Evolutionary conservation across 1,140 invertebrate genomes (phyloP).

Genomic region (Drosophila bifasciata): DNA sequence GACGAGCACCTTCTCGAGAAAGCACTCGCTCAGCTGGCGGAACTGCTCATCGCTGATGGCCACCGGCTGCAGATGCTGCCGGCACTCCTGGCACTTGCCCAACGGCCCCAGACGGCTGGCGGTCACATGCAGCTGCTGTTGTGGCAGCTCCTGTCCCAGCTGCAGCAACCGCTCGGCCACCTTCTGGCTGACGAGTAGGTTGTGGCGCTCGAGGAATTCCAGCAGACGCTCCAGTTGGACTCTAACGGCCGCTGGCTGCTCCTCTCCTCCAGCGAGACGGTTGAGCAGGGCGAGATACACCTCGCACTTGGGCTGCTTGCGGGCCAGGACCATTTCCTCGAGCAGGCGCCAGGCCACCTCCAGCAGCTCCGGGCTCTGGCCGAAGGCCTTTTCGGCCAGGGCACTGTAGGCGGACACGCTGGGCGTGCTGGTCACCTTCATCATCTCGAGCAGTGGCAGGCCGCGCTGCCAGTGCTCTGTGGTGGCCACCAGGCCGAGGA

Average conservation of each 20-base stretch:
- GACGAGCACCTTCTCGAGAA: conserved; percentile 88
- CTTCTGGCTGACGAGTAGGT: conserved; percentile 59
- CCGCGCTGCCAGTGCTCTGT: conserved; percentile 86
- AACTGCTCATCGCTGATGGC: conserved; percentile 87
- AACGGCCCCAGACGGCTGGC: conserved; percentile 27
- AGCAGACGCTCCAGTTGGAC: conserved; percentile 50
- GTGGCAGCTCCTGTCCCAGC: conserved; percentile 14
- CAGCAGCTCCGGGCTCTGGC: too few relatives aligned
- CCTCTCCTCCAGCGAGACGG: conserved; percentile 11
- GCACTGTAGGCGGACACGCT: conserved; percentile 60
- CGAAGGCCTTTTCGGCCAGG: conserved; percentile 64
- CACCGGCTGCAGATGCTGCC: conserved; percentile 84
- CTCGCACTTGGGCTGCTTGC: conserved; percentile 72
- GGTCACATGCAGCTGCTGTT: conserved; percentile 8
- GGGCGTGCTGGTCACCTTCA: conserved; percentile 84
- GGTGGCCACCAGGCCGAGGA: conserved; percentile 87
- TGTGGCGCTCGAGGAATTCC: conserved; percentile 60
- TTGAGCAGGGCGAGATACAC: conserved; percentile 61
- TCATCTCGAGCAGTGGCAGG: conserved; percentile 86
- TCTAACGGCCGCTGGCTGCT: not conserved
- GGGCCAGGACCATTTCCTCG: conserved; percentile 60
- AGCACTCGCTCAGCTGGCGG: conserved; percentile 85
- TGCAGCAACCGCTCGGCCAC: conserved; percentile 44
- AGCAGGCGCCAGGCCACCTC: conserved; percentile 67
- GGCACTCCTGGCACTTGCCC: conserved; percentile 87